phyloP scores from a whole-genome alignment of 2,113 vertebrate species.

The Lontra canadensis region DNA sequence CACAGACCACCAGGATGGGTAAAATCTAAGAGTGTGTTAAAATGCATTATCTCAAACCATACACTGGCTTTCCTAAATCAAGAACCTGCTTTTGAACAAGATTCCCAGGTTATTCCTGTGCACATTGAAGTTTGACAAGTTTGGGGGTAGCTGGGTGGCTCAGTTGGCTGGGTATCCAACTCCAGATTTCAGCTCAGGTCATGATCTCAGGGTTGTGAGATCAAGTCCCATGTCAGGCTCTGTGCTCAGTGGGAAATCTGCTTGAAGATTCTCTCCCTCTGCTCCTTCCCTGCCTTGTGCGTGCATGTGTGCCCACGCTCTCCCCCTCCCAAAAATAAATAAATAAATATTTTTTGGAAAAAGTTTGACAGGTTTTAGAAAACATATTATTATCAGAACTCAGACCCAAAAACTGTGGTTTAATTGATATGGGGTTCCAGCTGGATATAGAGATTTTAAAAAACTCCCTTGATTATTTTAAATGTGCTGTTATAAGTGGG shows the following conservation, averaged over 20 bases:
- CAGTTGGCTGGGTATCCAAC: too few relatives aligned
- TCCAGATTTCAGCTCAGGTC: too few relatives aligned
- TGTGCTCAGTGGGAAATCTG: too few relatives aligned
- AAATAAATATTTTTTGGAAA: too few relatives aligned
- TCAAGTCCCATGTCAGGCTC: too few relatives aligned
- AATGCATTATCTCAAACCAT: neutral
- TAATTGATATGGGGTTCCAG: neutral
- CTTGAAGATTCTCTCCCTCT: too few relatives aligned
- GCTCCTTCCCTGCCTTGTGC: too few relatives aligned
- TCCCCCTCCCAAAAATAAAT: too few relatives aligned
- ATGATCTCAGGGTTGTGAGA: too few relatives aligned
- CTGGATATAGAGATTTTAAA: neutral
- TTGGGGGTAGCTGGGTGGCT: neutral
- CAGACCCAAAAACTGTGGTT: neutral
- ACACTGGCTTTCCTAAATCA: neutral
- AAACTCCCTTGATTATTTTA: neutral
- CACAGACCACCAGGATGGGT: accelerated
- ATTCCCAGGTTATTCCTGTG: neutral
- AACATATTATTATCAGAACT: neutral
- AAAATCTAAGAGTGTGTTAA: neutral
- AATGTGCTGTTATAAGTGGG: neutral
- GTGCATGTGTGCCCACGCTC: too few relatives aligned
- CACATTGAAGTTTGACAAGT: neutral
- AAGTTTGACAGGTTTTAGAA: neutral
- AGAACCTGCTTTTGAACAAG: neutral